Base-by-base conservation (phyloP, 1,140 invertebrate species). In the Papilio machaon region DNA sequence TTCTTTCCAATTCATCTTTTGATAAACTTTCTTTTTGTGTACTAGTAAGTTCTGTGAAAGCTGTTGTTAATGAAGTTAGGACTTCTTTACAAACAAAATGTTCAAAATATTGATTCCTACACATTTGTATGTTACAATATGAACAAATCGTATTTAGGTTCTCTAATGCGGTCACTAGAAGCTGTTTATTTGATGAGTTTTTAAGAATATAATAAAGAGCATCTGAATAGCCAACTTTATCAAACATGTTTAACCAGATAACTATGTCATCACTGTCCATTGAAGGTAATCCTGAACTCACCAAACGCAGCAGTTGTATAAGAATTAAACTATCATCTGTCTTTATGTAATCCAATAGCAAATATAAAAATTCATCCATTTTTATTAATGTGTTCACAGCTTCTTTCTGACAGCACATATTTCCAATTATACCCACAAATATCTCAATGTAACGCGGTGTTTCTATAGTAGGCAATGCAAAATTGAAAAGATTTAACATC, bases 351-450 rank as follows among this genome's bases (percentile, higher is more conserved):
- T 95, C 94, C 5, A 97, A 88, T 23, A 97, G 88, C 19, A 91
- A 91, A 15, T 87, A 88, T 3, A 95, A 84, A 38, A 96, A 89
- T 17, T 90, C 85, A 10, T 93, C 84, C 77, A 93, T 91, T 73
- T 92, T 90, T 15, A 91, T 86, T 4, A 96, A 82, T 10, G 84
- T 80, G 43, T 92, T 82, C 7, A 96, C 90, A 6, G 95, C 88
- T 85, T 95, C 87, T 81, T 94, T 87, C 30, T 96, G 90, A 82
- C 96, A 96, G 84, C 96, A 96, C 94, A 97, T 96, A 89, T 98
- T 97, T 1, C 96, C 96, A 81, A 97, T 93, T 73, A 97, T 96
- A 11, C 97, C 97, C 30, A 97, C 92, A 2, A 97, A 85, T 80
- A 97, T 97, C 95, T 98, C 97, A 89, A 95, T 95, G 64, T 97